phyloP scores from a whole-genome alignment of 2,797 vertebrate species.

The Malurus leucopterus region DNA sequence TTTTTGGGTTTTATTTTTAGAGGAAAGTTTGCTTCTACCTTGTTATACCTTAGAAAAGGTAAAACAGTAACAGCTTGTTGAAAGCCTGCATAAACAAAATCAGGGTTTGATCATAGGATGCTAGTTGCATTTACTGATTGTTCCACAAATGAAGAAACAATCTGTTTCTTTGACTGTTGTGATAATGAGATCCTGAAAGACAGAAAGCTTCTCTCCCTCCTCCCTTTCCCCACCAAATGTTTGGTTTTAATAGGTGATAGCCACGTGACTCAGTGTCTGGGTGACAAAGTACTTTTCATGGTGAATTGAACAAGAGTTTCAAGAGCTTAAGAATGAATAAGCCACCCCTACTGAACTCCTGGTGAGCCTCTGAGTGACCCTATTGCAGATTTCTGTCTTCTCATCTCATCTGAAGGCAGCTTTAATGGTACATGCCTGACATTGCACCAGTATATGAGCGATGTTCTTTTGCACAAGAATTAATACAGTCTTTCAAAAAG shows the following conservation, averaged over 20 bases:
- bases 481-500: not conserved
- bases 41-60: not conserved
- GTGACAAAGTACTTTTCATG: not conserved
- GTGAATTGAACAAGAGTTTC: not conserved
- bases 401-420: not conserved
- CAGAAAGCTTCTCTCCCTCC: not conserved
- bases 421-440: not conserved
- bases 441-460: not conserved
- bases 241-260: not conserved
- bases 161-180: not conserved
- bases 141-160: not conserved
- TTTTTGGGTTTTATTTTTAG: not conserved
- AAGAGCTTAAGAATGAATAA: not conserved
- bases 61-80: not conserved
- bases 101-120: not conserved
- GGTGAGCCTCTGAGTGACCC: not conserved
- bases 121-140: not conserved
- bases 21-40: not conserved
- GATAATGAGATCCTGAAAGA: not conserved
- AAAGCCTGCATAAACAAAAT: not conserved
- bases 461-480: not conserved
- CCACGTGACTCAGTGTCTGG: not conserved
- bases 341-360: not conserved
- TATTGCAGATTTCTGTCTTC: not conserved
- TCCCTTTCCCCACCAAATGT: not conserved